Percentiles rank a stretch among this genome's conserved stretches.
These are phyloP conservation scores for Protaetia brevitarsis DNA, from an alignment of 1,140 invertebrate genomes.

Conservation along the genomic window DNA sequence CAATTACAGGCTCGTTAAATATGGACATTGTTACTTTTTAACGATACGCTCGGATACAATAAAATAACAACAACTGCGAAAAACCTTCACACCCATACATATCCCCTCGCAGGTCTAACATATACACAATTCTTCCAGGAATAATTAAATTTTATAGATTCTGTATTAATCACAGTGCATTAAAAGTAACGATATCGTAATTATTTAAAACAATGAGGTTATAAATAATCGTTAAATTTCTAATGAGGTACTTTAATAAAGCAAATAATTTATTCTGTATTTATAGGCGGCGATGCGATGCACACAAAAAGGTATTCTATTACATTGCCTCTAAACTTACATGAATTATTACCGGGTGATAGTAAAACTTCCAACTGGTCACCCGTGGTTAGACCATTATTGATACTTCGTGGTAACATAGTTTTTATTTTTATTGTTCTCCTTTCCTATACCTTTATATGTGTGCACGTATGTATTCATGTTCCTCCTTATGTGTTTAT, in stretches of 20 bases:
- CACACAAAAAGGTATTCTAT: conserved; percentile 19
- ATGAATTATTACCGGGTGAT: conserved; percentile 18
- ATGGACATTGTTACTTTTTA: background rate
- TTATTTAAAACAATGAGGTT: conserved; percentile 22
- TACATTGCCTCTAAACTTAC: conserved; percentile 19
- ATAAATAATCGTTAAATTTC: conserved; percentile 23
- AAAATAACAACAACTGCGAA: background rate
- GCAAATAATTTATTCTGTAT: conserved; percentile 20
- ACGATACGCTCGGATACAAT: background rate
- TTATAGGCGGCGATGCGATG: background rate
- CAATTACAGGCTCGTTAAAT: background rate
- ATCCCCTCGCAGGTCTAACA: background rate
- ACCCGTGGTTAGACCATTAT: conserved; percentile 21
- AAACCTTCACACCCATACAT: background rate
- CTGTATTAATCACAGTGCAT: conserved; percentile 6
- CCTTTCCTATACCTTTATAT: too few species aligned
- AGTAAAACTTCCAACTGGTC: conserved; percentile 19
- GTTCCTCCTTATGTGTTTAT: too few species aligned
- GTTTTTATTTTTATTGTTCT: conserved; percentile 17
- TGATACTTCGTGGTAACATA: conserved; percentile 15
- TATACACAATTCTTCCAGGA: background rate
- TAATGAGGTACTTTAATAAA: conserved; percentile 22
- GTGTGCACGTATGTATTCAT: too few species aligned
- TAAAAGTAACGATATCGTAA: conserved; percentile 19
- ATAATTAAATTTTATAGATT: conserved; percentile 19